Evolutionary conservation across 2,113 vertebrate genomes (phyloP).

Genomic region (Ahaetulla prasina): DNA sequence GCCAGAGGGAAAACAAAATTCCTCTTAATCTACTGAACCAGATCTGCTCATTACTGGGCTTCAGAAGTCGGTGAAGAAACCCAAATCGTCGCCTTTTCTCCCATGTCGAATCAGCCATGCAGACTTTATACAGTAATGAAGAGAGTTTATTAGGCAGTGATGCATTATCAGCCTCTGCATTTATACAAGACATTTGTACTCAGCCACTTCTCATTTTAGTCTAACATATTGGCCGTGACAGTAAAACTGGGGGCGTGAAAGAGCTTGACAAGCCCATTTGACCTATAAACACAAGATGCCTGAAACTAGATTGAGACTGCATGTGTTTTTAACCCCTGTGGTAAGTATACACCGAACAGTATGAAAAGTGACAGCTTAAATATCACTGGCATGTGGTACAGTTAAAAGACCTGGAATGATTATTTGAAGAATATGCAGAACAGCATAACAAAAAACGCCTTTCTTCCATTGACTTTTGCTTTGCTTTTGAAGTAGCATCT

Average conservation of each 20-base stretch:
- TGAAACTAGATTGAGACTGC: background rate
- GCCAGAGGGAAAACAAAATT: too few species aligned
- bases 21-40: background rate
- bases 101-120: background rate
- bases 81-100: background rate
- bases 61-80: background rate
- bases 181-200: background rate
- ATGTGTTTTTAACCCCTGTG: conserved; percentile 1
- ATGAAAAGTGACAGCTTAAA: background rate
- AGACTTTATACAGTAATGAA: background rate
- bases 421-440: background rate
- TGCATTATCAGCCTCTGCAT: background rate
- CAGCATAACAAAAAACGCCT: background rate
- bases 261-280: rapidly evolving
- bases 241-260: background rate
- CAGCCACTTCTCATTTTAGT: background rate
- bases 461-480: background rate
- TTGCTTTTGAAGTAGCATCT: background rate
- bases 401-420: background rate
- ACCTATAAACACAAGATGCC: background rate
- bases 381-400: background rate
- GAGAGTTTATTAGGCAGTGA: background rate
- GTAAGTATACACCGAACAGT: too few species aligned
- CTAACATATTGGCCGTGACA: background rate
- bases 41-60: background rate